A percentile compares a stretch with the other conserved stretches of the same genome.
Conservation (phyloP, 1,140 invertebrate species). For the Tenebrio molitor region DNA sequence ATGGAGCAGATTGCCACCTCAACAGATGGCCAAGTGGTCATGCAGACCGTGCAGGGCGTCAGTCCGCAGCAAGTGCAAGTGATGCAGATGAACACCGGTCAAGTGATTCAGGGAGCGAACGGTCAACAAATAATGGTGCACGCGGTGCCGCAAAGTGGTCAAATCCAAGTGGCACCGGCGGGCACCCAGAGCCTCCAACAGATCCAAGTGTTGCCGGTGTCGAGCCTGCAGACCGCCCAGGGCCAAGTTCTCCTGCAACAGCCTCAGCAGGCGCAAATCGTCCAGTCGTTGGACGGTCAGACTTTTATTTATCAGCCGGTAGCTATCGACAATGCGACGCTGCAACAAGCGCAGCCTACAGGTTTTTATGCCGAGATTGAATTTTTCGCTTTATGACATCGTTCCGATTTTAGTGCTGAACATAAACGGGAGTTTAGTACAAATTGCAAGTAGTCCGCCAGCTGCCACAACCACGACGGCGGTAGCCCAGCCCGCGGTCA, state of each 20-base stretch:
- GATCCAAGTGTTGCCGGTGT: slow-evolving; percentile 75
- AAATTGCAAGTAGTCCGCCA: slow-evolving; percentile 70
- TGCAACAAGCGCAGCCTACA: slow-evolving; percentile 74
- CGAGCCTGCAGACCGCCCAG: slow-evolving; percentile 65
- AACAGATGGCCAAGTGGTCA: slow-evolving; percentile 65
- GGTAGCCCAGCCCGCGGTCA: slow-evolving; percentile 63
- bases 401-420: slow-evolving; percentile 79
- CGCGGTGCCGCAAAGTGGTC: slow-evolving; percentile 65
- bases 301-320: slow-evolving; percentile 91
- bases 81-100: slow-evolving; percentile 63
- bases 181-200: slow-evolving; percentile 71
- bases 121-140: slow-evolving; percentile 68
- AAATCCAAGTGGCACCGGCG: slow-evolving; percentile 74
- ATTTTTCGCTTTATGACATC: too few relatives aligned
- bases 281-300: slow-evolving; percentile 94
- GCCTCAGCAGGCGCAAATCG: slow-evolving; percentile 81
- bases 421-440: slow-evolving; percentile 81
- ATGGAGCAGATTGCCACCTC: slow-evolving; percentile 65
- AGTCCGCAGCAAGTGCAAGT: slow-evolving; percentile 65
- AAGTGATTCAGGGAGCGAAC: slow-evolving; percentile 66
- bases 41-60: slow-evolving; percentile 63
- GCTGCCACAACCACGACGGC: slow-evolving; percentile 62
- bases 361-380: slow-evolving; percentile 65
- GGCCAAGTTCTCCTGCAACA: slow-evolving; percentile 73
- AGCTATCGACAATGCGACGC: slow-evolving; percentile 70